Evolutionary conservation across 2,888 invertebrate species (phyloP).

Genomic region (Helicoverpa assulta): DNA sequence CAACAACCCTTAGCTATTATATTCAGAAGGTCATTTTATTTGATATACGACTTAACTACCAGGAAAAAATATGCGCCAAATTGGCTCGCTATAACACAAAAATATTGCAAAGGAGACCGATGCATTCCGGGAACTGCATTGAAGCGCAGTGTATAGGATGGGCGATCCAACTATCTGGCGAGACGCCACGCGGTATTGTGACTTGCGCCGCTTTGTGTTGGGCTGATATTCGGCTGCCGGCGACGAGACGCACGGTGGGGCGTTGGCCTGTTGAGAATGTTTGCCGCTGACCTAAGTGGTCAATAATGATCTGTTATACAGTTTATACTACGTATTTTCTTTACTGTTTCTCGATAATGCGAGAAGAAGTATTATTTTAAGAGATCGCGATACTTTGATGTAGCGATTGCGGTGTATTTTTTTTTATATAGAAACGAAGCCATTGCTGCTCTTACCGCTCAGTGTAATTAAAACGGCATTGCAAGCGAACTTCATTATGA

Average conservation of each 20-base stretch:
- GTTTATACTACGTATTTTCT: constrained; percentile 80
- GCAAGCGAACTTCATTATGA: constrained; percentile 82
- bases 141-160: constrained; percentile 81
- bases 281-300: constrained; percentile 88
- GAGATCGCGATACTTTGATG: constrained; percentile 64
- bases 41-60: constrained; percentile 63
- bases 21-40: constrained; percentile 47
- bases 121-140: constrained; percentile 88
- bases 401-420: constrained; percentile 61
- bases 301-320: constrained; percentile 88
- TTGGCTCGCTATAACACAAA: constrained; percentile 80
- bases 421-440: constrained; percentile 61
- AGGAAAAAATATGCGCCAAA: constrained; percentile 79
- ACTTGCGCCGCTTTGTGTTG: constrained; percentile 66
- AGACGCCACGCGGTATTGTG: constrained; percentile 69
- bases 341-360: constrained; percentile 75
- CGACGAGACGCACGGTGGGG: constrained; percentile 77
- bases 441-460: constrained; percentile 67
- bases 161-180: constrained; percentile 71
- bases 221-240: constrained; percentile 71
- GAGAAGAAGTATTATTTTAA: constrained; percentile 66
- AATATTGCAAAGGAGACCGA: constrained; percentile 86
- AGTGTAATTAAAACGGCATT: constrained; percentile 84
- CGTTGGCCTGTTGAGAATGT: constrained; percentile 89
- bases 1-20: constrained; percentile 44